phyloP scores from a whole-genome alignment of 2,888 invertebrate genomes.

The Catocala sponsa region DNA sequence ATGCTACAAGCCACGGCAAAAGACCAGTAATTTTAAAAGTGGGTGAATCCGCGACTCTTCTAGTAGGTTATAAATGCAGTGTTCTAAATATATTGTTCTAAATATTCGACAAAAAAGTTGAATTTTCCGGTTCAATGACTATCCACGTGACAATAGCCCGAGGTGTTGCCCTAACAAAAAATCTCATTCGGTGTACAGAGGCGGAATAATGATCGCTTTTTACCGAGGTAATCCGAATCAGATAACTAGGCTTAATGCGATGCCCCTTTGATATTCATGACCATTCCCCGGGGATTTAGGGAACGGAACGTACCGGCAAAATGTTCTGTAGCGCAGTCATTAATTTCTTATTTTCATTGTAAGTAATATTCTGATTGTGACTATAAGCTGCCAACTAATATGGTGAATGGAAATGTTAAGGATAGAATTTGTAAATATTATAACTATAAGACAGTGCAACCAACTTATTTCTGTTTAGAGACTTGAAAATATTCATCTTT shows the following conservation, averaged over 20 bases:
- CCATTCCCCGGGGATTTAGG: slow-evolving; percentile 67
- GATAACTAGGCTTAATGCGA: slow-evolving; percentile 75
- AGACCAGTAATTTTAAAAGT: too few species aligned
- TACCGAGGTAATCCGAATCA: slow-evolving; percentile 84
- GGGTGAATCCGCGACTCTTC: too few species aligned
- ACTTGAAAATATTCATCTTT: too few species aligned
- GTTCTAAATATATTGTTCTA: background rate
- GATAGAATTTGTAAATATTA: too few species aligned
- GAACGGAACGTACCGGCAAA: slow-evolving; percentile 40
- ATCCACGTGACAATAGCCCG: slow-evolving; percentile 68
- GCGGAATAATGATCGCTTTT: slow-evolving; percentile 86
- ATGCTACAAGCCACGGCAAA: too few species aligned
- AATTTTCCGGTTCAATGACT: slow-evolving; percentile 70
- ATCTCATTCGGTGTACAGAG: slow-evolving; percentile 76
- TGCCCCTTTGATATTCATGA: slow-evolving; percentile 85
- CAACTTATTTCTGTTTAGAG: too few species aligned
- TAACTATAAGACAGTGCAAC: too few species aligned
- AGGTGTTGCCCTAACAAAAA: slow-evolving; percentile 84
- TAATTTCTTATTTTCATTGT: slow-evolving; percentile 40
- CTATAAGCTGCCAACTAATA: too few species aligned
- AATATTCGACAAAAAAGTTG: slow-evolving; percentile 39
- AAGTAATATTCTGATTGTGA: slow-evolving; percentile 13
- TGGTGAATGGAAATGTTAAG: too few species aligned
- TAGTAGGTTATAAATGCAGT: too few species aligned
- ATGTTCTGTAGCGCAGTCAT: slow-evolving; percentile 25